Evolutionary conservation across 23 tunicate species (phyloP).

Genomic region (Phallusia fumigata): DNA sequence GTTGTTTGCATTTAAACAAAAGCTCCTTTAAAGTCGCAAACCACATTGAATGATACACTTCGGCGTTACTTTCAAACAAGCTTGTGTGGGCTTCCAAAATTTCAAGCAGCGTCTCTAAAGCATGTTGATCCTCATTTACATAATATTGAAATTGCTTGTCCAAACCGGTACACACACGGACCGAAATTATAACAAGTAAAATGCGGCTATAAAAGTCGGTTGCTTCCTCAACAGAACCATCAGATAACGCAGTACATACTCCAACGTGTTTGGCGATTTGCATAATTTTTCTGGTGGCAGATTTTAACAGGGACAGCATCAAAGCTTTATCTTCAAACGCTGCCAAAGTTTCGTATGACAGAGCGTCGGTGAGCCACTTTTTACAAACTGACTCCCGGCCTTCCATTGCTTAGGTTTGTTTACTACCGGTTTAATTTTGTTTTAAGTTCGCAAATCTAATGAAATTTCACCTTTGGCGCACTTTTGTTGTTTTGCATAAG

Average conservation of each 20-base stretch:
- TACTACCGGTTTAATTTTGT: too few species aligned
- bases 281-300: not conserved
- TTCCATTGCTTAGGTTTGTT: not conserved
- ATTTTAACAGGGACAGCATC: not conserved
- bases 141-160: not conserved
- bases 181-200: not conserved
- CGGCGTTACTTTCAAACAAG: not conserved
- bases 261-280: not conserved
- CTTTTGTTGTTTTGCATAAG: too few species aligned
- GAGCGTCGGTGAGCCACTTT: slow-evolving; percentile 6
- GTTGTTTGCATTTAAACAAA: not conserved
- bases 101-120: not conserved
- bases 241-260: not conserved
- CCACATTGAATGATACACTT: not conserved
- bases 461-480: too few species aligned
- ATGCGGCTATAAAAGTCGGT: not conserved
- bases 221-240: not conserved
- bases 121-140: not conserved
- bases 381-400: not conserved
- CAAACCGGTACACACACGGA: not conserved
- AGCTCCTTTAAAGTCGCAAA: not conserved
- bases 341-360: not conserved
- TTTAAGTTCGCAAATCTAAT: too few species aligned
- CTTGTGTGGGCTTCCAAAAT: not conserved
- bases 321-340: not conserved